These are phyloP conservation scores for Telmatherina bonti DNA, from an alignment of 2,797 vertebrate species.

Conservation along the genomic window DNA sequence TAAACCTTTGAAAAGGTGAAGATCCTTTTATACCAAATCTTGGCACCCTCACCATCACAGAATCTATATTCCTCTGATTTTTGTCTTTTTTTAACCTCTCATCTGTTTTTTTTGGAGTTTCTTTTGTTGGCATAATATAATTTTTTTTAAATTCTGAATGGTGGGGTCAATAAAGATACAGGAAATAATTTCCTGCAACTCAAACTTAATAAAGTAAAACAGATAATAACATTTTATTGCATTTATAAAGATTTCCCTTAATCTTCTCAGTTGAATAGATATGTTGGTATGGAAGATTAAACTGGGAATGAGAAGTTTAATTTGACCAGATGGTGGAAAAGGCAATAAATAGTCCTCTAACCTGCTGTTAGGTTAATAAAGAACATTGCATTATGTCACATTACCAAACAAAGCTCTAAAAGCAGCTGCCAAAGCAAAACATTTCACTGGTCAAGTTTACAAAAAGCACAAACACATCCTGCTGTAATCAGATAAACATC, in stretches of 20 bases:
- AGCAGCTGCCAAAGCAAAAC: constrained; percentile 54
- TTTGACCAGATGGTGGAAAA: constrained; percentile 62
- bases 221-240: no score
- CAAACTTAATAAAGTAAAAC: neutral
- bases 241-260: no score
- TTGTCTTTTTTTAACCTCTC: no score
- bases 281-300: constrained; percentile 2
- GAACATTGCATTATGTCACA: constrained; percentile 44
- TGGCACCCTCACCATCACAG: no score
- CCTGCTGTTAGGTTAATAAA: constrained; percentile 62
- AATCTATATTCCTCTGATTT: no score
- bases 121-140: no score
- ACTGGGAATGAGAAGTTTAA: constrained; percentile 26
- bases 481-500: constrained; percentile 28
- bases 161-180: no score
- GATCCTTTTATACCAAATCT: no score
- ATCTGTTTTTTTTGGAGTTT: no score
- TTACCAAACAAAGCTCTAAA: constrained; percentile 38
- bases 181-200: no score
- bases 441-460: constrained; percentile 42
- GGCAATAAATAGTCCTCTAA: constrained; percentile 47
- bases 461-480: constrained; percentile 18
- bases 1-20: no score
- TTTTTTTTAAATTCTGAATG: no score
- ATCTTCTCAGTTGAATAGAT: neutral